Evolutionary conservation across 2,113 vertebrate species (phyloP).

Genomic region (Loxodonta africana): DNA sequence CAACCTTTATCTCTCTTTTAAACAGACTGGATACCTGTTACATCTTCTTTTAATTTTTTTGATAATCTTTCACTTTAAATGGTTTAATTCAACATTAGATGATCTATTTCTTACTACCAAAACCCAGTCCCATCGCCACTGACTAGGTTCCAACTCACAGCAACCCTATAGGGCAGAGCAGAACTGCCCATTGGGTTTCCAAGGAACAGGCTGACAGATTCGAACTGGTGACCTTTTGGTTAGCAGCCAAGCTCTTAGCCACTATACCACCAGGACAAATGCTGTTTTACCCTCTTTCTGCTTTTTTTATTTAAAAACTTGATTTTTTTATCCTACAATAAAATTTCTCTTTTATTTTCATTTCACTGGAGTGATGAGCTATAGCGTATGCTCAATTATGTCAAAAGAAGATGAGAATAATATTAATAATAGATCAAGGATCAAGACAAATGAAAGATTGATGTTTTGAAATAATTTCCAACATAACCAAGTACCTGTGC

Average conservation of each 20-base stretch:
- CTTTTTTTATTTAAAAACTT: background rate
- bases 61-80: background rate
- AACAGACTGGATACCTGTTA: background rate
- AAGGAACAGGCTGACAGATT: no score
- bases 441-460: background rate
- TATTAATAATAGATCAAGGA: background rate
- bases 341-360: background rate
- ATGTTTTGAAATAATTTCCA: background rate
- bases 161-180: no score
- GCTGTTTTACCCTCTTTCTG: background rate
- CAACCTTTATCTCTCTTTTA: background rate
- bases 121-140: no score
- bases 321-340: background rate
- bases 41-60: background rate
- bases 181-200: no score
- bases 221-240: no score
- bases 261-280: background rate
- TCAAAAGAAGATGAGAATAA: background rate
- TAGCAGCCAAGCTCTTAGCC: no score
- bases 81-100: background rate
- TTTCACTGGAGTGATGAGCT: background rate
- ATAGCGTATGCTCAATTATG: background rate
- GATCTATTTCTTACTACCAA: background rate
- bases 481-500: background rate
- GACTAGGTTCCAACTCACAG: no score